A percentile compares a stretch with the other conserved stretches of the same genome.
Evolutionary conservation across 2,888 invertebrate genomes (phyloP).

Genomic region (Prosapia bicincta): DNA sequence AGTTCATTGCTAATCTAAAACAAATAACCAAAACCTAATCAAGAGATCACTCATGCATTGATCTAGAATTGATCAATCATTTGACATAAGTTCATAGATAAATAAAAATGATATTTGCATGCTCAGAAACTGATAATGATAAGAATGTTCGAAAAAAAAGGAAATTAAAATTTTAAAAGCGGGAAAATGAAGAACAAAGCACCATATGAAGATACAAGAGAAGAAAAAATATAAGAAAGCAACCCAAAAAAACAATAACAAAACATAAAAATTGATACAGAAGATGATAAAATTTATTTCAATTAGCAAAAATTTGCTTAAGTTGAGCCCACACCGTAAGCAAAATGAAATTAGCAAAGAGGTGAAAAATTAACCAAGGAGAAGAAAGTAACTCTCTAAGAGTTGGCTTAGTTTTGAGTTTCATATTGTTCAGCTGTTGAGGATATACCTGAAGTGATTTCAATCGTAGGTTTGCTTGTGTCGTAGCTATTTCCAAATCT

Average conservation of each 20-base stretch:
- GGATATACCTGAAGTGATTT: slow-evolving; percentile 23
- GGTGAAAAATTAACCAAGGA: slow-evolving; percentile 20
- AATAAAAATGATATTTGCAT: neutral
- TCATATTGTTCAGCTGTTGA: slow-evolving; percentile 1
- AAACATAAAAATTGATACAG: neutral
- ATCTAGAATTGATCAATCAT: neutral
- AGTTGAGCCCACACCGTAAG: slow-evolving; percentile 23
- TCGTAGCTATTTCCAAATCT: slow-evolving; percentile 12
- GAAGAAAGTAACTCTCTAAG: slow-evolving; percentile 15
- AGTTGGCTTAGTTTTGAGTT: slow-evolving; percentile 4
- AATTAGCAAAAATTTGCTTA: slow-evolving; percentile 7
- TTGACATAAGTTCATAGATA: neutral
- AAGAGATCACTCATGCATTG: neutral
- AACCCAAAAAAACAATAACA: neutral
- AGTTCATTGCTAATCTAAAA: neutral
- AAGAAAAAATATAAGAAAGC: slow-evolving; percentile 4
- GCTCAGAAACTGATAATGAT: neutral
- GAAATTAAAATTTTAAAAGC: neutral
- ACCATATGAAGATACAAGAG: neutral
- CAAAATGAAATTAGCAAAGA: slow-evolving; percentile 20
- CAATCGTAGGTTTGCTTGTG: slow-evolving; percentile 2
- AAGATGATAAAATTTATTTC: neutral
- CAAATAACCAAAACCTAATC: neutral
- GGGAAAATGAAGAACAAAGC: neutral
- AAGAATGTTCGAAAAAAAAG: neutral